Base-by-base conservation (phyloP, 2,113 vertebrate species). In the Pogonocichla stellata region DNA sequence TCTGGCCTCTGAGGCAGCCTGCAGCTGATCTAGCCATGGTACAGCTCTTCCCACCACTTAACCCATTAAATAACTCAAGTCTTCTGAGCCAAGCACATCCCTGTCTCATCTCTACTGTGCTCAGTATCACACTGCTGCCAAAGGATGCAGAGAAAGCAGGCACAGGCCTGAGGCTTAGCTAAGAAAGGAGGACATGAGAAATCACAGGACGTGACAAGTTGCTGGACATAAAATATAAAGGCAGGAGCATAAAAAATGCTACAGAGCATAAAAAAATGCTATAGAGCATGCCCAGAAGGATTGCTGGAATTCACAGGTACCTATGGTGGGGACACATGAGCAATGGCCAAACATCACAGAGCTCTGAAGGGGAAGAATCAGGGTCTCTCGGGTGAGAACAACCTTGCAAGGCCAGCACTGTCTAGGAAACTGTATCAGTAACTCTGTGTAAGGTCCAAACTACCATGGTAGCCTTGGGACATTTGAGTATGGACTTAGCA, bases 201-300 rank as follows among this genome's bases (percentile, higher is more conserved):
- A 51, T 28, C 36, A n/a, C 0, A 1, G 45, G 10, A 56, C 14
- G 7, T 0, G 1, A 64, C 34, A 26, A 24, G 29, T 25, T 36
- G 34, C 53, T 51, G 53, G 33, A 61, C 6, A 2, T 19, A 24
- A 45, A 25, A 73, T 28, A n/a, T 5, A 7, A 53, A 60, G 88
- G 56, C 1, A 1, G 31, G 14, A 58, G 33, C 36, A 61, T 42
- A 61, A 66, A 7, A 57, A 33, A 23, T 8, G 6, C 18, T 50
- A n/a, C 1, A 43, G 26, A 47, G 6, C 0, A 0, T 14, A 26
- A 61, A 66, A 65, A 53, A 38, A 23, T 8, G 5, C 20, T 54
- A 40, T 1, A 40, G 24, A 43, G 7, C 0, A 0, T 14, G 31
- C 18, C 31, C 60, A 57, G 64, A 73, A 60, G 54, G 54, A 73